Base-by-base conservation (phyloP, 2,888 invertebrate species). In the Agrochola circellaris region DNA sequence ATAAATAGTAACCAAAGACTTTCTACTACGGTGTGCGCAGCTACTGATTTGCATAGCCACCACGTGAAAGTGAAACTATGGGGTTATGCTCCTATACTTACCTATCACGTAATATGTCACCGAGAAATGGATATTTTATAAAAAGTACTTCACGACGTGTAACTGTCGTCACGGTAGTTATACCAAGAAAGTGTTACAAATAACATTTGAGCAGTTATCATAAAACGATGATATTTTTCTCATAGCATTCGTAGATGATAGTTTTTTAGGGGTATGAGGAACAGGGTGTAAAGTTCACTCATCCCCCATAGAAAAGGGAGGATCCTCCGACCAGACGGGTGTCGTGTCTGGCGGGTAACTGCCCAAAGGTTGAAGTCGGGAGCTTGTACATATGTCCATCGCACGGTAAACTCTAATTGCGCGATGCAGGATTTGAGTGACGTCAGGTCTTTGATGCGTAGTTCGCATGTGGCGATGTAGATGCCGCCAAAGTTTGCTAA, bases 41-140 rank as follows among this genome's bases (percentile, higher is more conserved):
- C 61, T 51, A 64, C 75, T 65, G 82, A 84, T 86, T 86, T 84
- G 79, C 84, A 86, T 85, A 85, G 67, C 68, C 54, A 64, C 74
- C 54, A 69, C 61, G 82, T 77, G 75, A 86, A 86, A 86, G 85
- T 86, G 82, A 82, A 84, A 86, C 75, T 56, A 64, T 70, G 56
- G 74, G 61, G 62, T 30, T 67, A 64, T 77, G 71, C 62, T 83
- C 42, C 48, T 72, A 48, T 54, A 45, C 15, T 45, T 45, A 45
- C 45, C 15, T 45, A 69, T 77, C 73, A 83, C 83, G 75, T 79
- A 85, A 85, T 78, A 77, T 82, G 73, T 79, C 83, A 85, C 72
- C 51, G 69, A 58, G 20, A 71, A 69, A 71, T 75, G 58, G 56
- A 51, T 67, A 85, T 79, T 68, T 68, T 66, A 75, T 71, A 64